Conservation (phyloP, 1,140 invertebrate species). For the Drosophila fuyamai region DNA sequence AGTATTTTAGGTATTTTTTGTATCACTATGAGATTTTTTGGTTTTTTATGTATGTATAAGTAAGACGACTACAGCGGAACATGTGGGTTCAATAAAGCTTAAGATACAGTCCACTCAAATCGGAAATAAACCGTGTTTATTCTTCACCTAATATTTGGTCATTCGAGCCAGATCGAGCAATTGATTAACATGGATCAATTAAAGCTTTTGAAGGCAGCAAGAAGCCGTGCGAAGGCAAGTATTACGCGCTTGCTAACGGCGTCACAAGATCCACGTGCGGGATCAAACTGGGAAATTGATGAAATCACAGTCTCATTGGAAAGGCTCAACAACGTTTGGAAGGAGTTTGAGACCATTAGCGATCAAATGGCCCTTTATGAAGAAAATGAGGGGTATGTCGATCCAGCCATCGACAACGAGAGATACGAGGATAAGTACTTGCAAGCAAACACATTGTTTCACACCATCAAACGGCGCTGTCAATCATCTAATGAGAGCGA, state of each 20-base stretch:
- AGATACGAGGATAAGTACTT: not conserved
- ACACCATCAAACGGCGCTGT: not conserved
- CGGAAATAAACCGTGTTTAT: not conserved
- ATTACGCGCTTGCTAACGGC: not conserved
- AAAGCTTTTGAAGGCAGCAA: not conserved
- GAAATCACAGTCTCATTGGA: not conserved
- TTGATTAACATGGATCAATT: slow-evolving; percentile 5
- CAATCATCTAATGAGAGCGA: too few relatives aligned
- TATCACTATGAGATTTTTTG: too few relatives aligned
- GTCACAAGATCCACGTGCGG: not conserved
- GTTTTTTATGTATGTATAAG: too few relatives aligned
- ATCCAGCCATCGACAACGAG: slow-evolving; percentile 1
- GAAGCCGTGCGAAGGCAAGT: not conserved
- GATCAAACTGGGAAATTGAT: not conserved
- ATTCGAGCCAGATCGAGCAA: not conserved
- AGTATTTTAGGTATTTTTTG: too few relatives aligned
- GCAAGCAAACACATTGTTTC: not conserved
- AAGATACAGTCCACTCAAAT: not conserved
- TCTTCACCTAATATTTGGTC: not conserved
- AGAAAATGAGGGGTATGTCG: not conserved
- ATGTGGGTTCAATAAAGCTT: not conserved
- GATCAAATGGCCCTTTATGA: not conserved
- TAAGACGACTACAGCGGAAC: too few relatives aligned
- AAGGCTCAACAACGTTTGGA: not conserved
- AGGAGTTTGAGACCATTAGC: not conserved